Percentiles rank a stretch among this genome's conserved stretches.
These are phyloP conservation scores for Ladona fulva DNA, from an alignment of 1,140 invertebrate genomes.

Conservation along the genomic window DNA sequence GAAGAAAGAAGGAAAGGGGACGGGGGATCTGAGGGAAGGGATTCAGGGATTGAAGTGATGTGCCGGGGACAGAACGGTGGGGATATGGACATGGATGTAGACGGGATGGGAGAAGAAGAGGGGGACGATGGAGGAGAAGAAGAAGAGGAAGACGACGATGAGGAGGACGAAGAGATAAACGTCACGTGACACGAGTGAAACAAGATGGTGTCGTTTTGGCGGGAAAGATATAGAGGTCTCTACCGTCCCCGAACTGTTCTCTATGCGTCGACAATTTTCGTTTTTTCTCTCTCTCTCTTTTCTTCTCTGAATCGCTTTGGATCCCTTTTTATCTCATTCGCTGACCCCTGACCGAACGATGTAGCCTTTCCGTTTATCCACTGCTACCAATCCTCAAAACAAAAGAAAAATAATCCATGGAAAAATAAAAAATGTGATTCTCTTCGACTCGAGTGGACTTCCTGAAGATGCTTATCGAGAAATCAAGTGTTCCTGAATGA, in stretches of 20 bases:
- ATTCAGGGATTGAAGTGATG: too few species aligned
- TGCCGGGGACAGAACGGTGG: too few species aligned
- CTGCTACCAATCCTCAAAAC: too few species aligned
- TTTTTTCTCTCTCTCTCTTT: background rate
- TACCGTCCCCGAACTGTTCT: background rate
- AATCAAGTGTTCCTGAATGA: too few species aligned
- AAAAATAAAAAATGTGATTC: too few species aligned
- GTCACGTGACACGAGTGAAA: conserved; percentile 12
- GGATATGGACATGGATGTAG: background rate
- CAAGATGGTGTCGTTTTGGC: background rate
- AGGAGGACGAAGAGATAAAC: conserved; percentile 7
- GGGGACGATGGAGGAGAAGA: background rate
- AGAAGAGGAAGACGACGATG: background rate
- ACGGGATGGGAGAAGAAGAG: too few species aligned
- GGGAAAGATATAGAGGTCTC: background rate
- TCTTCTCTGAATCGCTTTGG: background rate
- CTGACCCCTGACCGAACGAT: background rate
- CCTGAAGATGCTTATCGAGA: too few species aligned
- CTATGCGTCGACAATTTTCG: background rate
- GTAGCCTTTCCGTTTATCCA: background rate
- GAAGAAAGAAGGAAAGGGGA: background rate
- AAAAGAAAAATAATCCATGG: too few species aligned
- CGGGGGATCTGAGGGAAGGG: background rate
- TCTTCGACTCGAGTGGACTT: too few species aligned
- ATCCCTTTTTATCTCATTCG: background rate